These are phyloP conservation scores for Sepiola atlantica DNA, from an alignment of 2,888 invertebrate genomes.

Conservation along the genomic window DNA sequence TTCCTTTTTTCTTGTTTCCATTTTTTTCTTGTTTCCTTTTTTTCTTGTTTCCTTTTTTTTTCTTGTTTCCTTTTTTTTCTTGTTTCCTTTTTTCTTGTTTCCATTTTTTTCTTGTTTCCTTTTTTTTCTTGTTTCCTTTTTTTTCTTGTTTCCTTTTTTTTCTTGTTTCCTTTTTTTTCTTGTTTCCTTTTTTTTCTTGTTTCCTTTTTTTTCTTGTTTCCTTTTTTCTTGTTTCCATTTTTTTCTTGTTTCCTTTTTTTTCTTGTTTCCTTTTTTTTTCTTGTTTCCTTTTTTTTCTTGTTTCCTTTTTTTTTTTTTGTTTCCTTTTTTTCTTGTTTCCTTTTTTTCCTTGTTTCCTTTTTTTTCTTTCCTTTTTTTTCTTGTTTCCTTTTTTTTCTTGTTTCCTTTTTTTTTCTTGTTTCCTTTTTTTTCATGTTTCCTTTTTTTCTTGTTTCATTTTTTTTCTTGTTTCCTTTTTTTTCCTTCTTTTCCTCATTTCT, in stretches of 20 bases:
- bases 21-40: not conserved
- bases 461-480: too few relatives aligned
- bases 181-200: not conserved
- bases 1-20: not conserved
- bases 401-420: too few relatives aligned
- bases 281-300: not conserved
- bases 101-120: not conserved
- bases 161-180: not conserved
- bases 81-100: not conserved
- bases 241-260: not conserved
- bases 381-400: too few relatives aligned
- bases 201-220: not conserved
- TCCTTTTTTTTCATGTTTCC: too few relatives aligned
- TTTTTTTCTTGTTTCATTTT: too few relatives aligned
- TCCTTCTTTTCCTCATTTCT: not conserved
- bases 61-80: not conserved
- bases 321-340: too few relatives aligned
- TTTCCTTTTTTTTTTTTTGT: too few relatives aligned
- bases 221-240: not conserved
- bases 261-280: not conserved
- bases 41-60: not conserved
- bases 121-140: not conserved
- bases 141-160: not conserved
- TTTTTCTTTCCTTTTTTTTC: not conserved
- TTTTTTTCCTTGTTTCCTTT: not conserved